Evolutionary conservation across 1,140 invertebrate genomes (phyloP), one percentile per base, ranked within the genome.

Genomic region (Araneus ventricosus): DNA sequence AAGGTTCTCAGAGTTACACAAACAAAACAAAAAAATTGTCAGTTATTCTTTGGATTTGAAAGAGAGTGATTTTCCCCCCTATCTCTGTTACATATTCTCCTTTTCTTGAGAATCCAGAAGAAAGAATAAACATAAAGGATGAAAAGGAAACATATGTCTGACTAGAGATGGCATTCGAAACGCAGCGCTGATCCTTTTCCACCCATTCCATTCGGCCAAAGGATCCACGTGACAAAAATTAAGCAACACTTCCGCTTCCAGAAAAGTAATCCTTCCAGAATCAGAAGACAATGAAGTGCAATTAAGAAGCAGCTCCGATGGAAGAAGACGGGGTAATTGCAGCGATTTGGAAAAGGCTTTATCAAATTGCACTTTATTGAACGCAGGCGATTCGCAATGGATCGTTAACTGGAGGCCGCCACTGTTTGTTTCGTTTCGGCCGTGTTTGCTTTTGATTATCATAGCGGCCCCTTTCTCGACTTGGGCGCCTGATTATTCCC

Each of bases 281-380:
- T 45, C 41, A 84, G 80, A 45, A 45, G 39, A 27, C 39, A 41
- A 84, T 52, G 39, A 84, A 84, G 6, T 27, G 45, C 45, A 84
- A 84, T 84, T 84, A 84, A 84, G 80, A 52, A 45, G 10, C 39
- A 34, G 17, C 34, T 14, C 10, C 24, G 41, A 24, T 24, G 80
- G 22, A 52, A 84, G 45, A 52, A 41, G 80, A 14, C 30, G 5
- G 5, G 80, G 80, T 84, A 84, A 84, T 84, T 84, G 80, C 39
- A 84, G 80, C 39, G 45, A 84, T 84, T 84, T 84, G 45, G 80
- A n/a, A 52, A 27, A 14, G 80, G n/a, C 80, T 84, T 84, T 84
- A 41, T 84, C 39, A 84, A 84, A 45, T 41, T 84, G 39, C 39
- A 84, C 80, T 84, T 84, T 45, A 52, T 52, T 52, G 75, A 84